Base-by-base conservation (phyloP, 2,113 vertebrate genomes). In the Callipepla squamata region DNA sequence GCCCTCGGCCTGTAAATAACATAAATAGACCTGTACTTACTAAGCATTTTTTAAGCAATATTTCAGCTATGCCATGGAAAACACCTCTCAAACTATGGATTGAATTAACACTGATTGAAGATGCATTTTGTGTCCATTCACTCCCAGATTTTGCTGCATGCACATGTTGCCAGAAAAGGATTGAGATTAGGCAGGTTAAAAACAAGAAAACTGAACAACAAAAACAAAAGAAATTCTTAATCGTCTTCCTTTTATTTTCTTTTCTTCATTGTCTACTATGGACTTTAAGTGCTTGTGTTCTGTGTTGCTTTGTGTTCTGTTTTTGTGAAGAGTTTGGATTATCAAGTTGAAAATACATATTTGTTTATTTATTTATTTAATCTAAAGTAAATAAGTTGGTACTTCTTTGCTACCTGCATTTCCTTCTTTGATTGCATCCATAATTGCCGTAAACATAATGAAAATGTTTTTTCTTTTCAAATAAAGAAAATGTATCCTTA, bases 31-130 rank as follows among this genome's bases (percentile, higher is more conserved):
- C 2, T 45, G 19, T 66, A 57, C 17, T 48, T 83, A n/a, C 18
- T 74, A 65, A 67, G 13, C 7, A 14, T 42, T 5, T 70, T 51
- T 55, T 84, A 70, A 50, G 21, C 20, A 26, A 20, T 17, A 63
- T 18, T 11, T 65, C 32, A 62, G 50, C n/a, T 76, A 2, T 13
- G 20, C 21, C 40, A 5, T 0, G 0, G 38, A 42, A 80, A 48
- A 36, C 15, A 18, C 19, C 51, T 88, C 42, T 63, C 28, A 77
- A 30, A 42, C 3, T 40, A 14, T 47, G 80, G 20, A 9, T 69
- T 63, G 17, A 44, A 11, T 63, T 58, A 21, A 53, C 10, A 2
- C 8, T 42, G n/a, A 36, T 19, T 48, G 36, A 13, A 84, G n/a
- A 45, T 80, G 16, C 9, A 4, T 69, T 57, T 28, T n/a, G 12